phyloP scores from a whole-genome alignment of 2,888 invertebrate species.

The Pseudococcus longispinus region DNA sequence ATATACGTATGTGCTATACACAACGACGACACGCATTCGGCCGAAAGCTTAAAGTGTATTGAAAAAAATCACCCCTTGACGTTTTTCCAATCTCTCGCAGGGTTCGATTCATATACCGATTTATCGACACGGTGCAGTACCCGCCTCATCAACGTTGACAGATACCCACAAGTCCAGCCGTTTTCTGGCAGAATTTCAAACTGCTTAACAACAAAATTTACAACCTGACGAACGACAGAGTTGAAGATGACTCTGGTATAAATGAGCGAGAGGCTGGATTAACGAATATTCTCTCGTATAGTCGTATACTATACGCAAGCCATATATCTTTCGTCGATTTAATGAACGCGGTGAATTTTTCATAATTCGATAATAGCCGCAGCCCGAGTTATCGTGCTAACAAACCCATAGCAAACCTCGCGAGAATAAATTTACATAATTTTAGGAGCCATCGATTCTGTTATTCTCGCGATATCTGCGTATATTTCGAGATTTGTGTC shows the following conservation, averaged over 20 bases:
- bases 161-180: not conserved
- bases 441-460: not conserved
- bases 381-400: not conserved
- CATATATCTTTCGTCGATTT: slow-evolving; percentile 7
- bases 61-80: slow-evolving; percentile 12
- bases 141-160: not conserved
- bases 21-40: not conserved
- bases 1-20: not conserved
- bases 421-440: slow-evolving; percentile 34
- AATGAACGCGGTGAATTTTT: slow-evolving; percentile 21
- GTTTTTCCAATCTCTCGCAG: not conserved
- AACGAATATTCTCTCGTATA: not conserved
- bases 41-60: not conserved
- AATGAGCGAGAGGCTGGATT: not conserved
- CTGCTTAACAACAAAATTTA: not conserved
- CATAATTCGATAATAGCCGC: not conserved
- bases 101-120: not conserved
- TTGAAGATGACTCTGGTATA: not conserved
- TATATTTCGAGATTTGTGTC: not conserved
- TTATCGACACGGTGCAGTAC: not conserved
- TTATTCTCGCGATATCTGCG: not conserved
- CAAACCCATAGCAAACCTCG: not conserved
- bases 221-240: not conserved
- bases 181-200: slow-evolving; percentile 11
- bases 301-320: not conserved